These are phyloP conservation scores for Watsonalla binaria DNA, from an alignment of 2,888 invertebrate genomes.

Conservation along the genomic window DNA sequence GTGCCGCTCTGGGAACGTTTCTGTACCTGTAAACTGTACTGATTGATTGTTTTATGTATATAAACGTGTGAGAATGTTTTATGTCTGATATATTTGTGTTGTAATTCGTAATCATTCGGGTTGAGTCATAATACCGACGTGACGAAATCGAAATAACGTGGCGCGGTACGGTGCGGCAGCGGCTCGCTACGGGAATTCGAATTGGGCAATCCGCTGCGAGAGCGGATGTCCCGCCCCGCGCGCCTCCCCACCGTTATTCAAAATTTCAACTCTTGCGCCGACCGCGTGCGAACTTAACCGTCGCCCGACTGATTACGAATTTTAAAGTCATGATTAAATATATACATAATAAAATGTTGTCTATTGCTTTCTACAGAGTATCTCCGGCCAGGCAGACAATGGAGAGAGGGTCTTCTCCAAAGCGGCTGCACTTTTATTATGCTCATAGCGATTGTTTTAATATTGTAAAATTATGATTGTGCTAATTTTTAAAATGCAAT, in stretches of 20 bases:
- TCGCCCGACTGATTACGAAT: slow-evolving; percentile 35
- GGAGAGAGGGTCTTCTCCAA: too few species aligned
- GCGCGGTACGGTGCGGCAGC: slow-evolving; percentile 27
- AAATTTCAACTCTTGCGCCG: slow-evolving; percentile 50
- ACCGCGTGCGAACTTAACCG: slow-evolving; percentile 39
- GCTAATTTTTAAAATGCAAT: slow-evolving; percentile 10
- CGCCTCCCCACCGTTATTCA: slow-evolving; percentile 33
- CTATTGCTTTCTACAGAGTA: too few species aligned
- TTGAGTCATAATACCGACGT: slow-evolving; percentile 57
- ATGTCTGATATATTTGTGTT: slow-evolving; percentile 45
- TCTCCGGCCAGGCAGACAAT: too few species aligned
- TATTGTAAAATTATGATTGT: slow-evolving; percentile 5
- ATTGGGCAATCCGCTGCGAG: slow-evolving; percentile 68
- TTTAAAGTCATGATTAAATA: slow-evolving; percentile 29
- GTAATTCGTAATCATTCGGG: slow-evolving; percentile 55
- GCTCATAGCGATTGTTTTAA: slow-evolving; percentile 32
- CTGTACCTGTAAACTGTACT: slow-evolving; percentile 2
- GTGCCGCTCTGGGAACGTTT: slow-evolving; percentile 19
- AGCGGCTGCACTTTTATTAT: slow-evolving; percentile 6
- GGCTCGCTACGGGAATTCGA: slow-evolving; percentile 59
- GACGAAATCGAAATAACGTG: slow-evolving; percentile 61
- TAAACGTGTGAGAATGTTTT: slow-evolving; percentile 19
- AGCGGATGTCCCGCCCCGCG: slow-evolving; percentile 45
- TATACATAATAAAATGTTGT: too few species aligned
- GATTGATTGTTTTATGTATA: slow-evolving; percentile 8